Evolutionary conservation across 2,797 vertebrate species (phyloP), one percentile per base, ranked within the genome.

Genomic region (Poeciliopsis gracilis): DNA sequence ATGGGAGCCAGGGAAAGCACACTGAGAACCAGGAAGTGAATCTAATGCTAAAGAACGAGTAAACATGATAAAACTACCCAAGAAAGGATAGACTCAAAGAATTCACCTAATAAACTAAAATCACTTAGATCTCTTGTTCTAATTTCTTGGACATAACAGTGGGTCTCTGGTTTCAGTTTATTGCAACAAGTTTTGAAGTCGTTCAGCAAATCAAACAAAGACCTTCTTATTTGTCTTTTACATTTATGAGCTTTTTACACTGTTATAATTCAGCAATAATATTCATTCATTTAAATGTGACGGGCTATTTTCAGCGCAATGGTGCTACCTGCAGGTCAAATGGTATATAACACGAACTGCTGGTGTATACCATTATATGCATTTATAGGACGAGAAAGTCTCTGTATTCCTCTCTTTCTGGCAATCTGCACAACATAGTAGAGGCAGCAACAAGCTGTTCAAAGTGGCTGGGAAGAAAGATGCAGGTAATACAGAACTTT

Each of bases 311-410:
- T 78, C 38, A 75, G 81, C 76, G 38, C 84, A 90, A 92, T 41
- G 87, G 90, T 91, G 88, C 92, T 41, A 43, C 88, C 93, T 91
- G 81, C 85, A 92, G 94, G 93, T 79, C 36, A 84, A 72, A 75
- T 45, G 43, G 63, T 81, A 83, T 43, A 89, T 72, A 81, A 77
- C 85, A 87, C 0, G 70, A 81, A 25, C n/a, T 69, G 15, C 49
- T 23, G n/a, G 36, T 36, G 36, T 38, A 38, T 38, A 38, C 5
- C 36, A 38, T 36, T 38, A 38, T 38, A 38, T 38, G 5, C 36
- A 38, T 38, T 38, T 79, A 20, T 30, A 30, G 15, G n/a, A 53
- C 25, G 36, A n/a, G 78, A 51, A 75, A 67, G 33, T 28, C 38
- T 67, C 28, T 76, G 28, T 61, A 38, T 33, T 36, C 30, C 55